Evolutionary conservation across 2,888 invertebrate genomes (phyloP), one percentile per base, ranked within the genome.

Genomic region (Drosophila nr. fundita): DNA sequence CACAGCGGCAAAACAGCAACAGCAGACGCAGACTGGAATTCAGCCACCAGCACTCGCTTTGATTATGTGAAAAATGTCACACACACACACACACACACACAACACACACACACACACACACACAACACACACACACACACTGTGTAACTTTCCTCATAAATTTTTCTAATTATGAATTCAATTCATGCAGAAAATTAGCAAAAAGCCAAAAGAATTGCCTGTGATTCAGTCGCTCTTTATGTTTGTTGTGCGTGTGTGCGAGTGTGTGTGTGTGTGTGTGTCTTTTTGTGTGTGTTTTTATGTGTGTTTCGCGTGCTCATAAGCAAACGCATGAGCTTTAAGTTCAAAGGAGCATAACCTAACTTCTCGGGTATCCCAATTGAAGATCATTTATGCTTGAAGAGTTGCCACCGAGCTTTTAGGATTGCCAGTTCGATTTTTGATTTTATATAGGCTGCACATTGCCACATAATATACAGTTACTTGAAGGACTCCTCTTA

Each of bases 21-120:
- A 67, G 79, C 76, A 78, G 65, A 67, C 67, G 68, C 52, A 59
- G 75, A 78, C 80, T 85, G 89, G 90, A 89, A 90, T 89, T 83
- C 73, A 87, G 83, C 38, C 83, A 80, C 79, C 89, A 81, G 89
- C 81, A 85, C 78, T 87, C 78, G 84, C 75, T 81, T 86, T 86
- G 90, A 89, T 90, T 89, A 89, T 89, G 90, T 89, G 90, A 87
- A 91, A 86, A 89, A 91, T 90, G 89, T 89, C 89, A 90, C 90
- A 88, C 74, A 76, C 71, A 74, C 54, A 71, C 58, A 61, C 53
- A 59, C 24, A 54, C 58, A 64, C 34, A 61, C 30, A 67, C 42
- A 60, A 54, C 58, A 64, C 34, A 61, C 30, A 67, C 42, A 60
- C 34, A 59, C 45, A 42, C 62, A 54, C 18, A 10, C 49, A 57